Evolutionary conservation across 1,140 invertebrate species (phyloP).

Genomic region (Helicoverpa zea): DNA sequence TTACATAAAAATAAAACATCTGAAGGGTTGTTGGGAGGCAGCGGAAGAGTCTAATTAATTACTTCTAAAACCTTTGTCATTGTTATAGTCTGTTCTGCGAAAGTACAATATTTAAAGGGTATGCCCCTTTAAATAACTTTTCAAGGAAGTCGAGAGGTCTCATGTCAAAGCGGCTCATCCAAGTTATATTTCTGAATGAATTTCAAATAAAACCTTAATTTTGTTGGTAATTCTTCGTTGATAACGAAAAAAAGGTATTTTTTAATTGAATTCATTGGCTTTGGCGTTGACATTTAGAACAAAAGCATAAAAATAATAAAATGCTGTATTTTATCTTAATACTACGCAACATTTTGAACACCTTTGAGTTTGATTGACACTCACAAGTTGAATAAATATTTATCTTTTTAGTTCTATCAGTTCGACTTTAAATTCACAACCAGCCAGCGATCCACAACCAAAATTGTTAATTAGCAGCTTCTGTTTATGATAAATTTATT

Average conservation of each 20-base stretch:
- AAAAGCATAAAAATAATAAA: constrained; percentile 1
- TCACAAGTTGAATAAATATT: not conserved
- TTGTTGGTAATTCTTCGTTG: not conserved
- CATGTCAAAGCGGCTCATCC: constrained; percentile 14
- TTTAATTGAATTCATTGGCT: constrained; percentile 26
- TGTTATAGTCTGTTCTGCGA: not conserved
- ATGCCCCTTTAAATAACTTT: constrained; percentile 6
- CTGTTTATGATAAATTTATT: too few species aligned
- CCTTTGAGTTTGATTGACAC: not conserved
- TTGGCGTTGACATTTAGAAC: not conserved
- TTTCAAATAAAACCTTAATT: constrained; percentile 22
- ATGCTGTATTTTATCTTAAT: not conserved
- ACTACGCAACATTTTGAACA: constrained; percentile 10
- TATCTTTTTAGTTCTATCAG: not conserved
- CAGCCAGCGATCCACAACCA: too few species aligned
- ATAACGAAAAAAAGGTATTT: not conserved
- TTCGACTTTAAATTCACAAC: too few species aligned
- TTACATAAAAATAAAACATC: constrained; percentile 14
- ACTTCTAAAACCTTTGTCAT: constrained; percentile 28
- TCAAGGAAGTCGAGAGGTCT: constrained; percentile 11
- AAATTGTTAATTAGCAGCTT: too few species aligned
- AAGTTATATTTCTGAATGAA: constrained; percentile 25
- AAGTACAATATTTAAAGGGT: constrained; percentile 21
- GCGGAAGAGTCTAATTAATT: constrained; percentile 28
- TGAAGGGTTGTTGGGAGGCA: constrained; percentile 11